Evolutionary conservation across 1,140 invertebrate species (phyloP), one percentile per base, ranked within the genome.

Genomic region (Planococcus citri): DNA sequence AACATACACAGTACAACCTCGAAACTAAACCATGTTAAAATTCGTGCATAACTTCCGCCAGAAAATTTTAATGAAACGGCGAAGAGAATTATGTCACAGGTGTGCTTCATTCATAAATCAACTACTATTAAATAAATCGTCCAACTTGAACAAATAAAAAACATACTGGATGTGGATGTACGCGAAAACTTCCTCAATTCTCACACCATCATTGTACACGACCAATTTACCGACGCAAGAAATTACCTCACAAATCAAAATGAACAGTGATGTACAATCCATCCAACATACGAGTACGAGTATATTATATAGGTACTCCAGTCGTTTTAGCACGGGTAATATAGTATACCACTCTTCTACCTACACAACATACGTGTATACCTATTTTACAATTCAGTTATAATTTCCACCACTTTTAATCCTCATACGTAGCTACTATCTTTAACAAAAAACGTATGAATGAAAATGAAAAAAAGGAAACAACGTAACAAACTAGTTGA

Each of bases 391-490:
- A n/a, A n/a, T n/a, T n/a, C n/a, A 12, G 29, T 33, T 33, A 12
- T 3, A 12, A 33, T 33, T 33, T 33, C 12, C 12, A 33, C 29
- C 12, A 33, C 29, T 33, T 33, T 3, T 33, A 33, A 33, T 12
- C 29, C n/a, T n/a, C n/a, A n/a, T n/a, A 37, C 33, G 14, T 14
- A 51, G 41, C 3, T 51, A 51, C 41, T 51, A 51, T 51, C 4
- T 51, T 51, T 51, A 51, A 51, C 41, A 20, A 51, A n/a, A 14
- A 37, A 4, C 17, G 41, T n/a, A 64, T 64, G 60, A 64, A 64
- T 64, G 60, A 64, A 64, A 27, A 64, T 9, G 60, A 17, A 64
- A 64, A 58, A 64, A 64, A 64, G 60, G 60, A 64, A 64, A 21
- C 60, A 64, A n/a, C n/a, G n/a, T n/a, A n/a, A 27, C 60, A 64